Percentiles rank a stretch among this genome's conserved stretches.
Conservation (phyloP, 2,113 vertebrate species). For the Festucalex cinctus region DNA sequence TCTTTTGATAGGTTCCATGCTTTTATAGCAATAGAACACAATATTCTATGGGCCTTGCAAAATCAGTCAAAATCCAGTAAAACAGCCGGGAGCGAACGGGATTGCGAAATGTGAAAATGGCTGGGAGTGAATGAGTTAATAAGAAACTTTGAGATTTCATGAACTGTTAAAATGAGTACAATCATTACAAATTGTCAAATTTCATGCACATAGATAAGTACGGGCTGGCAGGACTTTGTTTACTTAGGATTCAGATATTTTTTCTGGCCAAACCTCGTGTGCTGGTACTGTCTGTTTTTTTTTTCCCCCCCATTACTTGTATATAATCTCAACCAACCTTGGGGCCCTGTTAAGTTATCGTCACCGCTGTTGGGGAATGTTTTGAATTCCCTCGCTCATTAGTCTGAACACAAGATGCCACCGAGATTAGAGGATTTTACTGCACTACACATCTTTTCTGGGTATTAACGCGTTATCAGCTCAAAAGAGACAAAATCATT, state of each 20-base stretch:
- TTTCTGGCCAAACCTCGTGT: not conserved
- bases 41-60: too few relatives aligned
- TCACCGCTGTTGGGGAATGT: not conserved
- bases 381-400: constrained; percentile 13
- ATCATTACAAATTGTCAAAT: too few relatives aligned
- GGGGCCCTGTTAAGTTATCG: constrained; percentile 1
- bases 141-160: too few relatives aligned
- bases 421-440: constrained; percentile 23
- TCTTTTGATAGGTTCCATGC: too few relatives aligned
- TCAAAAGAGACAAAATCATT: constrained; percentile 1
- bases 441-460: constrained; percentile 21
- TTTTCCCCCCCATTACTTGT: not conserved
- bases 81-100: too few relatives aligned
- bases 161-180: too few relatives aligned
- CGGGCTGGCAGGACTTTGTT: not conserved
- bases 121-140: too few relatives aligned
- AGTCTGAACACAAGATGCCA: constrained; percentile 16
- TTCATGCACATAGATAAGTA: too few relatives aligned
- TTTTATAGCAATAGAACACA: too few relatives aligned
- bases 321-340: not conserved
- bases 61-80: too few relatives aligned
- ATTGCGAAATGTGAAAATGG: too few relatives aligned
- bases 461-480: constrained; percentile 4
- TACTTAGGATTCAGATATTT: too few relatives aligned
- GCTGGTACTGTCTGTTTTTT: not conserved